Conservation (phyloP, 92 coral and sea anemone genomes). For the Nematostella vectensis region DNA sequence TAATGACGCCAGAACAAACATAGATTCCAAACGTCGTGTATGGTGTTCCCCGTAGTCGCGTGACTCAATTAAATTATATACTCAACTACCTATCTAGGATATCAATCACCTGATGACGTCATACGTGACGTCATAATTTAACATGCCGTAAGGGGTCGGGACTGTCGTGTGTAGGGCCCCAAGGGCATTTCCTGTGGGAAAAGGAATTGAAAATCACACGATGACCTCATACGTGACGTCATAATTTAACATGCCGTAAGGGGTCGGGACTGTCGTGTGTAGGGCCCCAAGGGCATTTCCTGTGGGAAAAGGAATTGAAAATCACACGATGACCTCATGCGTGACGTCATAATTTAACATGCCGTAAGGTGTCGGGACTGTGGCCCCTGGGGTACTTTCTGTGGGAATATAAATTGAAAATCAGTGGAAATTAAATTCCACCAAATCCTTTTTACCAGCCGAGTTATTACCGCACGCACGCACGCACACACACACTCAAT, state of each 20-base stretch:
- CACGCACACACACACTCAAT: too few species aligned
- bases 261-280: constrained; percentile 74
- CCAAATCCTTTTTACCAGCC: too few species aligned
- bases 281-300: constrained; percentile 89
- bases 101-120: neutral
- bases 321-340: neutral
- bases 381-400: constrained; percentile 85
- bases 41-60: too few species aligned
- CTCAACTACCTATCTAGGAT: too few species aligned
- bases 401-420: neutral
- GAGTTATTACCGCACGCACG: too few species aligned
- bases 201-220: neutral
- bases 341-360: constrained; percentile 15
- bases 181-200: constrained; percentile 62
- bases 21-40: too few species aligned
- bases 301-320: constrained; percentile 2
- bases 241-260: constrained; percentile 34
- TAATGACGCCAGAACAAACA: too few species aligned
- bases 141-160: constrained; percentile 61
- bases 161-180: constrained; percentile 80
- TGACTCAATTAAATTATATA: too few species aligned
- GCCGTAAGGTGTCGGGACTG: constrained; percentile 58
- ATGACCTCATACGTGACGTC: constrained; percentile 10
- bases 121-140: constrained; percentile 20
- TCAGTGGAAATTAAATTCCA: too few species aligned